Conservation (phyloP, 2,888 invertebrate species). For the Spisula solida region DNA sequence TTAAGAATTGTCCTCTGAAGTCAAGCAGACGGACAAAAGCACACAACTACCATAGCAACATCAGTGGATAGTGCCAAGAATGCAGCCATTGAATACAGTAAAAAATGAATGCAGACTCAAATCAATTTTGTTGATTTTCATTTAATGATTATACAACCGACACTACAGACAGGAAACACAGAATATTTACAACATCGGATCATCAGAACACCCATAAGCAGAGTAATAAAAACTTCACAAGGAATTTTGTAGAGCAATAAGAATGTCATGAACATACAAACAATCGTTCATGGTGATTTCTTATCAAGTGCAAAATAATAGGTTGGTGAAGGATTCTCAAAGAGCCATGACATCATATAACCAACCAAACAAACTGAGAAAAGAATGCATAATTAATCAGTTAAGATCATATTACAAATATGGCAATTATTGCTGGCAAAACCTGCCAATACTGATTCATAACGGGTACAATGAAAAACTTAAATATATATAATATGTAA, state of each 20-base stretch:
- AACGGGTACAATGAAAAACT: neutral
- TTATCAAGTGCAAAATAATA: conserved; percentile 10
- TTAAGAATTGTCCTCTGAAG: too few relatives aligned
- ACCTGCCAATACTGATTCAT: neutral
- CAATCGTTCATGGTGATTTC: neutral
- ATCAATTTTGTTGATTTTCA: too few relatives aligned
- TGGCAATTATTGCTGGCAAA: neutral
- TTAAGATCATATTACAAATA: neutral
- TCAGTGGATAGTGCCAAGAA: too few relatives aligned
- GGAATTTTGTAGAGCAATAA: neutral
- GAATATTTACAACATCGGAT: neutral
- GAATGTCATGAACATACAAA: neutral
- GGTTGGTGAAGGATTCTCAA: neutral
- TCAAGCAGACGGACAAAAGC: too few relatives aligned
- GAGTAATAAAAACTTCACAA: neutral
- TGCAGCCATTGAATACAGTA: too few relatives aligned
- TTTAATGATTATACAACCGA: too few relatives aligned
- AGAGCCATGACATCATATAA: neutral
- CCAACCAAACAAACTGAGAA: neutral
- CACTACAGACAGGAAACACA: neutral
- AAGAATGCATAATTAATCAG: conserved; percentile 18
- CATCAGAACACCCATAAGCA: neutral
- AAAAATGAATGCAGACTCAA: too few relatives aligned
- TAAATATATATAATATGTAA: conserved; percentile 9
- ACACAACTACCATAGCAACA: too few relatives aligned